These are phyloP conservation scores for Lepidostoma basale DNA, from an alignment of 1,140 invertebrate species.

Conservation along the genomic window DNA sequence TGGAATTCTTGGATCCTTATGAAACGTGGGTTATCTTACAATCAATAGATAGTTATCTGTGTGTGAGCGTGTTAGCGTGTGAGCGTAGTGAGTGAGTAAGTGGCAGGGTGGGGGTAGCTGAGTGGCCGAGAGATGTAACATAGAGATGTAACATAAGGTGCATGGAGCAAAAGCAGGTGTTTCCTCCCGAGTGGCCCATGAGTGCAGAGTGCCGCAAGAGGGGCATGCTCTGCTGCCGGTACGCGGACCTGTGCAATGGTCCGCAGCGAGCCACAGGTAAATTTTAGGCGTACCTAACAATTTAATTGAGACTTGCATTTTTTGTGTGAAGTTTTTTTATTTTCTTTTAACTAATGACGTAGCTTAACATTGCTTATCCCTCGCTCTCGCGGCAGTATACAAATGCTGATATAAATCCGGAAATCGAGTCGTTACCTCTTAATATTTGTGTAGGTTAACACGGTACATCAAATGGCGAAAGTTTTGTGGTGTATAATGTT, in stretches of 20 bases:
- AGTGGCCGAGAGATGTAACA: constrained; percentile 1
- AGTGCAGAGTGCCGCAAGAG: constrained; percentile 65
- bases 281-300: neutral
- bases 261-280: constrained; percentile 51
- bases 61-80: neutral
- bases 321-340: constrained; percentile 23
- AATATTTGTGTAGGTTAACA: no score
- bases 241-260: constrained; percentile 71
- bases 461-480: no score
- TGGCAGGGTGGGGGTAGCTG: neutral
- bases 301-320: constrained; percentile 21
- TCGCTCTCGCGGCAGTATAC: no score
- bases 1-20: no score
- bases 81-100: neutral
- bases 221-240: constrained; percentile 61
- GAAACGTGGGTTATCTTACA: no score
- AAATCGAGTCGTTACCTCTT: no score
- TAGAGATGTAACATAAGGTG: constrained; percentile 64
- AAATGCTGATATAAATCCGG: no score
- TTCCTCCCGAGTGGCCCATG: constrained; percentile 73
- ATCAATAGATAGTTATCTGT: no score
- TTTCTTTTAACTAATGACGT: constrained; percentile 11
- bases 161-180: constrained; percentile 68
- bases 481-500: no score
- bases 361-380: constrained; percentile 27